Percentiles rank a stretch among this genome's conserved stretches.
phyloP scores from a whole-genome alignment of 2,888 invertebrate species.

The Dynastes maya region DNA sequence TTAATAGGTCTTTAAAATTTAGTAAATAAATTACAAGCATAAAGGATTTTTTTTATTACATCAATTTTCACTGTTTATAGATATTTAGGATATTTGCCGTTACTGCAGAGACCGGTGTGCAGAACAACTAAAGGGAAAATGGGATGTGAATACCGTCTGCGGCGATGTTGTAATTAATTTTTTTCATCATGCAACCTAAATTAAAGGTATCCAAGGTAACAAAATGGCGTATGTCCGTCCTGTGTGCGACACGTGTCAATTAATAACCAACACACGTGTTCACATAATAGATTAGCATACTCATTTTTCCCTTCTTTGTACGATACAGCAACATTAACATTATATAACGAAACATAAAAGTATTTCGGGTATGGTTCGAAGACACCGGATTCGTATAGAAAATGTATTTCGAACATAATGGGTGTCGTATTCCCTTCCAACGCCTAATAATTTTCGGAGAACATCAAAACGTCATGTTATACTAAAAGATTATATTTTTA shows the following conservation, averaged over 20 bases:
- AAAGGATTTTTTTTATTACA: too few species aligned
- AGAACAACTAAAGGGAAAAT: neutral
- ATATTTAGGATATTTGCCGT: neutral
- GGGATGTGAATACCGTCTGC: neutral
- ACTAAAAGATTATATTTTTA: conserved; percentile 57
- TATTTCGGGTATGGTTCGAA: conserved; percentile 36
- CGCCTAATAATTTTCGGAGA: conserved; percentile 64
- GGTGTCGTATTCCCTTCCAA: conserved; percentile 54
- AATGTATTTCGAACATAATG: conserved; percentile 53
- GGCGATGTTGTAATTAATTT: conserved; percentile 35
- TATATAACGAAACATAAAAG: conserved; percentile 41
- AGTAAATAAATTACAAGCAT: too few species aligned
- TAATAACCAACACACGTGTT: conserved; percentile 49
- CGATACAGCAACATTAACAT: conserved; percentile 41
- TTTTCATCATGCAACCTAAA: conserved; percentile 28
- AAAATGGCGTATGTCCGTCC: conserved; percentile 52
- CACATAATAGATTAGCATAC: conserved; percentile 50
- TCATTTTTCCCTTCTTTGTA: conserved; percentile 48
- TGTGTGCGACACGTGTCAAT: conserved; percentile 55
- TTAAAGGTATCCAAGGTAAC: conserved; percentile 51
- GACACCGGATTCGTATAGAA: conserved; percentile 52
- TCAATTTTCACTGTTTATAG: too few species aligned
- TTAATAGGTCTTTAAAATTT: too few species aligned
- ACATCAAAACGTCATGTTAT: conserved; percentile 66
- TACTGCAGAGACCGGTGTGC: neutral